These are phyloP conservation scores for Epinephelus coioides DNA, from an alignment of 2,797 vertebrate genomes.

Conservation along the genomic window DNA sequence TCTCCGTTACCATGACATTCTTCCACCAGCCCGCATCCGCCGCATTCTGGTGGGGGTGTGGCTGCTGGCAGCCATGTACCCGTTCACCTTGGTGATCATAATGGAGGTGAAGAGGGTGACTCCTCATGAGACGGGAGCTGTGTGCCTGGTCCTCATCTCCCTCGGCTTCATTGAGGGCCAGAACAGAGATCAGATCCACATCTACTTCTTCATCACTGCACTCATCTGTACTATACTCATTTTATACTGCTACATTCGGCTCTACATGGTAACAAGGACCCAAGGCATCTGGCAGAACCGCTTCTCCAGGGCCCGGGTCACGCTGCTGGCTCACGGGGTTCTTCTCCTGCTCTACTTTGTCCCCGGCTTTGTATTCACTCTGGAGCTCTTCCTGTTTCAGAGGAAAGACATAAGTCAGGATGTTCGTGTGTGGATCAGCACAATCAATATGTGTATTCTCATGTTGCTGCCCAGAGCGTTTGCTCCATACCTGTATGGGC, in stretches of 20 bases:
- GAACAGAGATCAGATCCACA: conserved; percentile 55
- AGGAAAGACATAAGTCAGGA: conserved; percentile 50
- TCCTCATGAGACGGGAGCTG: conserved; percentile 3
- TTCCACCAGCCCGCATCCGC: conserved; percentile 74
- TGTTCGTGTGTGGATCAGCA: conserved; percentile 82
- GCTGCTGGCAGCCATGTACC: conserved; percentile 82
- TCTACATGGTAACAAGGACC: conserved; percentile 86
- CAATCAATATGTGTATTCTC: conserved; percentile 83
- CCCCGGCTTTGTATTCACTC: conserved; percentile 83
- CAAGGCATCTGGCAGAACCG: conserved; percentile 87
- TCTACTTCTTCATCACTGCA: conserved; percentile 78
- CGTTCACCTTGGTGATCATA: conserved; percentile 78
- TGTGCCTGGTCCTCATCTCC: conserved; percentile 83
- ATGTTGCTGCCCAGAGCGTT: conserved; percentile 86
- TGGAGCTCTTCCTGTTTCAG: conserved; percentile 79
- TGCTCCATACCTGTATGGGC: conserved; percentile 86
- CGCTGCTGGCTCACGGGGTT: conserved; percentile 84
- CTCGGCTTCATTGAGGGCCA: conserved; percentile 65
- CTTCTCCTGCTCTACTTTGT: conserved; percentile 86
- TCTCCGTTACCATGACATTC: conserved; percentile 81
- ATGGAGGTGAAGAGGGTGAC: conserved; percentile 52
- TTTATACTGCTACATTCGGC: conserved; percentile 86
- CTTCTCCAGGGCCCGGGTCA: conserved; percentile 87
- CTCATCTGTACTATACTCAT: conserved; percentile 82
- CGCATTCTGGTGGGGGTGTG: conserved; percentile 81